Evolutionary conservation across 2,888 invertebrate genomes (phyloP), one percentile per base, ranked within the genome.

Genomic region (Drosophila incognita): DNA sequence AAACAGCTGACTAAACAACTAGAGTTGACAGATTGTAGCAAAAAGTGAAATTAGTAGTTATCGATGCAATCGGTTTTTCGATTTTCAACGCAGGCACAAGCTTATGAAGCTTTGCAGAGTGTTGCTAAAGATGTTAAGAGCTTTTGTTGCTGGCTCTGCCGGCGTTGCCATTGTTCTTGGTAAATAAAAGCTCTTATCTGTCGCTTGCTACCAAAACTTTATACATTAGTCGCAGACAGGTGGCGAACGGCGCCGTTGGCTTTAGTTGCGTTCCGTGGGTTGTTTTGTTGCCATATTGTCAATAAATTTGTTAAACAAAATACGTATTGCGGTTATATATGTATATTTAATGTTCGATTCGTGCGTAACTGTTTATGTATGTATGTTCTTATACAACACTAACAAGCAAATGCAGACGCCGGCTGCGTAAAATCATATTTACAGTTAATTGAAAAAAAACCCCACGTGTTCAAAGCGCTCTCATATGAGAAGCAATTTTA

Each of bases 351-450:
- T 62, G 53, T 67, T 54, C n/a, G 33, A 62, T 68, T 54, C 11
- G 49, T 49, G 40, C 27, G 27, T 61, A 59, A 46, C 15, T 61
- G 10, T 27, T 59, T 48, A 31, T 62, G 46, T 57, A 24, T 62
- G 52, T 57, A 35, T 57, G 62, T 56, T 71, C 63, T 90, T 83
- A 78, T 75, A 71, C 87, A 81, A 86, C 90, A 85, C 87, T 83
- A 69, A 59, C 52, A 56, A 51, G 27, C 18, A 66, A 54, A 36
- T 52, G 59, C 56, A 21, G 38, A 68, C 58, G 64, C 79, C 73
- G 74, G 61, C 56, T 36, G 48, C 66, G 49, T 49, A 59, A 65
- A 53, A 56, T 52, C 52, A 60, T 36, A 64, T 53, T 48, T 33
- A 46, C 63, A 46, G 48, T 38, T 61, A 31, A 56, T 62, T 67